phyloP scores from a whole-genome alignment of 2,113 vertebrate genomes.

The Amblyopsis rosae region DNA sequence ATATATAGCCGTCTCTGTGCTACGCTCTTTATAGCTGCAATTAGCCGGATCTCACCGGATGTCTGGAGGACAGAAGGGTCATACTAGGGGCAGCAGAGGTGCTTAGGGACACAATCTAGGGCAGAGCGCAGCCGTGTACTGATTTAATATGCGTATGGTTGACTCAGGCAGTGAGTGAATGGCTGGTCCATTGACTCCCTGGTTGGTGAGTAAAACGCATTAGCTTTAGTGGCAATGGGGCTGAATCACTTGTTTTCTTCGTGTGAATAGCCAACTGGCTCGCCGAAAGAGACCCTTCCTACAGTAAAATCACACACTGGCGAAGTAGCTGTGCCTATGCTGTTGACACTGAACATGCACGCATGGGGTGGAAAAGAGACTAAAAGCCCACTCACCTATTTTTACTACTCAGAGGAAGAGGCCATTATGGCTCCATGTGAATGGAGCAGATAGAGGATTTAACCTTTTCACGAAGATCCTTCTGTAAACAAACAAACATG shows the following conservation, averaged over 20 bases:
- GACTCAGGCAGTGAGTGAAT: slow-evolving; percentile 5
- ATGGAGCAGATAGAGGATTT: slow-evolving; percentile 11
- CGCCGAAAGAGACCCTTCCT: too few relatives aligned
- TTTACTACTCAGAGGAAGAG: too few relatives aligned
- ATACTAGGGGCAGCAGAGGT: slow-evolving; percentile 58
- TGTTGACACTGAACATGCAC: too few relatives aligned
- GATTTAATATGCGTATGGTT: slow-evolving; percentile 53
- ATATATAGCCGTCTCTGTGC: slow-evolving; percentile 66
- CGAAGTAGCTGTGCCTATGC: slow-evolving; percentile 5
- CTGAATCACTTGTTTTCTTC: too few relatives aligned
- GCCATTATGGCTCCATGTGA: not conserved
- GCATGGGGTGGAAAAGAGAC: too few relatives aligned
- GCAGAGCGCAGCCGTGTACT: slow-evolving; percentile 51
- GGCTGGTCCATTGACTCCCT: slow-evolving; percentile 20
- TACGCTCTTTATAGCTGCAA: slow-evolving; percentile 75
- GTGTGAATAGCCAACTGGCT: too few relatives aligned
- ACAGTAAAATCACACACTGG: slow-evolving; percentile 1
- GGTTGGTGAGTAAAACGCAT: too few relatives aligned
- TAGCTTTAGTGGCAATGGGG: too few relatives aligned
- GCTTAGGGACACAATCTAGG: slow-evolving; percentile 29
- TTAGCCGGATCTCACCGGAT: slow-evolving; percentile 67
- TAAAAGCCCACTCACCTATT: too few relatives aligned
- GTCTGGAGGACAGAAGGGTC: slow-evolving; percentile 57
- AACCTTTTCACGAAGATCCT: slow-evolving; percentile 2
- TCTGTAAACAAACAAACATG: slow-evolving; percentile 10